Evolutionary conservation across 2,888 invertebrate species (phyloP).

Genomic region (Tetranychus truncatus): DNA sequence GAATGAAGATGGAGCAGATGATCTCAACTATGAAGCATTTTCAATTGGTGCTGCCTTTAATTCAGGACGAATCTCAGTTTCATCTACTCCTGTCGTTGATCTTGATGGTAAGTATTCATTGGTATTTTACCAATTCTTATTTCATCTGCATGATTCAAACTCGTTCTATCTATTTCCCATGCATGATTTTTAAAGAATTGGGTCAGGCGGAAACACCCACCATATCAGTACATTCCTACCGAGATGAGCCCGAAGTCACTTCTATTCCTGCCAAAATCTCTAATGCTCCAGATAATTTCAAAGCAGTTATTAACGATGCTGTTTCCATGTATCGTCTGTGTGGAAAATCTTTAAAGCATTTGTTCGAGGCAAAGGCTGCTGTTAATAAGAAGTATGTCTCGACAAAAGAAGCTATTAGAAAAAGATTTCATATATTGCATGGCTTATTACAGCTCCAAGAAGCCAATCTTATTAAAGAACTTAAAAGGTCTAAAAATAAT

Average conservation of each 20-base stretch:
- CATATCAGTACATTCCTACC: background rate
- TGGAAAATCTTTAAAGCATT: background rate
- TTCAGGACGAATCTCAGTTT: background rate
- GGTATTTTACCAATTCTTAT: background rate
- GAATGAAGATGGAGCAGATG: background rate
- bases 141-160: background rate
- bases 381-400: background rate
- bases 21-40: background rate
- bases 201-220: background rate
- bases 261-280: background rate
- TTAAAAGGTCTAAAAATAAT: background rate
- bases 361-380: background rate
- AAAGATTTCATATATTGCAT: background rate
- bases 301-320: background rate
- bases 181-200: background rate
- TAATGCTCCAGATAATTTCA: background rate
- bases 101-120: background rate
- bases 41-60: constrained; percentile 3
- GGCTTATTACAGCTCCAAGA: background rate
- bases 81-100: background rate
- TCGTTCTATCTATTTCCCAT: background rate
- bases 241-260: background rate
- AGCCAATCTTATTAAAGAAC: background rate
- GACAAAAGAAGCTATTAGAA: background rate
- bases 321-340: background rate